Conservation (phyloP, 2,113 vertebrate genomes). For the Nesoenas mayeri region DNA sequence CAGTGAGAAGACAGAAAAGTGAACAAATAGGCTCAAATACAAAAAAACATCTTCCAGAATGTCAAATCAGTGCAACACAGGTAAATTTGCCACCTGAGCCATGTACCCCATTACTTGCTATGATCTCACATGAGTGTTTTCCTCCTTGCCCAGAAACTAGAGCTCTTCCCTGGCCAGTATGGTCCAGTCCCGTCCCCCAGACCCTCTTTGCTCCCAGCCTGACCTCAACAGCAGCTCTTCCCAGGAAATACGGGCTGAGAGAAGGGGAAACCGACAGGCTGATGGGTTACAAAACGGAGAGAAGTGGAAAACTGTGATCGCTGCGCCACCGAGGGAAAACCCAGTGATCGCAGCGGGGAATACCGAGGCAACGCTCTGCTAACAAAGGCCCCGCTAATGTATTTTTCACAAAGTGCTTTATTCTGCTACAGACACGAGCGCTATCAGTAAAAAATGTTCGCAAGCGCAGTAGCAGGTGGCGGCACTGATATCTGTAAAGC, state of each 20-base stretch:
- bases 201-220: neutral
- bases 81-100: neutral
- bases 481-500: neutral
- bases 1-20: neutral
- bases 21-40: neutral
- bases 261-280: neutral
- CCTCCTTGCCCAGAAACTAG: neutral
- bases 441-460: neutral
- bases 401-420: neutral
- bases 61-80: rapidly evolving
- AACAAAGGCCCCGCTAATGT: neutral
- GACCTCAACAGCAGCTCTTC: too few relatives aligned
- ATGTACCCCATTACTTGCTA: rapidly evolving
- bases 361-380: neutral
- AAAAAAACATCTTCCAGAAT: neutral
- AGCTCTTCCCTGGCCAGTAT: neutral
- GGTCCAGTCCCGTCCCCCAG: neutral
- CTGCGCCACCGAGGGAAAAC: neutral
- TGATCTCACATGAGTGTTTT: rapidly evolving
- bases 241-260: rapidly evolving
- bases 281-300: neutral
- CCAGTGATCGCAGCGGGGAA: neutral
- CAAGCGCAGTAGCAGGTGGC: neutral
- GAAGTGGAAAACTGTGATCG: neutral
- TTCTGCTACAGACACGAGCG: neutral